Evolutionary conservation across 2,797 vertebrate genomes (phyloP).

Genomic region (Microcaecilia unicolor): DNA sequence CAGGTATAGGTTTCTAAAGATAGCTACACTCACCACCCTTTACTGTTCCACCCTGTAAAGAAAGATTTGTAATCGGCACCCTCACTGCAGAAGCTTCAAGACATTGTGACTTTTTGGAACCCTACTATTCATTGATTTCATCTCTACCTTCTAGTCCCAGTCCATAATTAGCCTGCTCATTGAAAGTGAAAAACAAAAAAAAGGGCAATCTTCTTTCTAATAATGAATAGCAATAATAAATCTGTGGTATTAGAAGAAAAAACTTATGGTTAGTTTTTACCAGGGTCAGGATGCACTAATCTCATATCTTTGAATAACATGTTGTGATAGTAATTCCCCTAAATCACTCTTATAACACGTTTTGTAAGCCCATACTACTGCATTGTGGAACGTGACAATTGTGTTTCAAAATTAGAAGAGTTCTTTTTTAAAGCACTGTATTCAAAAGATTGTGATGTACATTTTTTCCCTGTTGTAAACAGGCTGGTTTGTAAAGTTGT

Average conservation of each 20-base stretch:
- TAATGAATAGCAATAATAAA: constrained; percentile 62
- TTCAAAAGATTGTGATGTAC: constrained; percentile 58
- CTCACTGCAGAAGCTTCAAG: too few species aligned
- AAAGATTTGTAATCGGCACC: too few species aligned
- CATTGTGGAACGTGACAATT: constrained; percentile 45
- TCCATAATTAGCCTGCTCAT: too few species aligned
- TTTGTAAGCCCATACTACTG: constrained; percentile 47
- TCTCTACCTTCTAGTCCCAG: too few species aligned
- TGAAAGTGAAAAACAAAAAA: too few species aligned
- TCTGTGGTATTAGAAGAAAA: constrained; percentile 39
- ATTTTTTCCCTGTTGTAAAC: constrained; percentile 61
- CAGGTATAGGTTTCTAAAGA: too few species aligned
- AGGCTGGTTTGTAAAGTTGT: constrained; percentile 77
- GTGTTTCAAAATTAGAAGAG: constrained; percentile 39
- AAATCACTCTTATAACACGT: constrained; percentile 35
- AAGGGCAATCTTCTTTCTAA: constrained; percentile 23
- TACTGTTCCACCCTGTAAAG: too few species aligned
- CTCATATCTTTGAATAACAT: constrained; percentile 28
- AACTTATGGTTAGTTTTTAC: constrained; percentile 54
- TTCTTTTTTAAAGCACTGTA: constrained; percentile 61
- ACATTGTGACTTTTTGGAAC: too few species aligned
- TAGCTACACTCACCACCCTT: too few species aligned
- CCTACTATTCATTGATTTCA: too few species aligned
- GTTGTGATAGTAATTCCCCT: constrained; percentile 31
- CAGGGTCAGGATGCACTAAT: constrained; percentile 46